Conservation (phyloP, 2,797 vertebrate genomes). For the Rhabdophis nuchalis region DNA sequence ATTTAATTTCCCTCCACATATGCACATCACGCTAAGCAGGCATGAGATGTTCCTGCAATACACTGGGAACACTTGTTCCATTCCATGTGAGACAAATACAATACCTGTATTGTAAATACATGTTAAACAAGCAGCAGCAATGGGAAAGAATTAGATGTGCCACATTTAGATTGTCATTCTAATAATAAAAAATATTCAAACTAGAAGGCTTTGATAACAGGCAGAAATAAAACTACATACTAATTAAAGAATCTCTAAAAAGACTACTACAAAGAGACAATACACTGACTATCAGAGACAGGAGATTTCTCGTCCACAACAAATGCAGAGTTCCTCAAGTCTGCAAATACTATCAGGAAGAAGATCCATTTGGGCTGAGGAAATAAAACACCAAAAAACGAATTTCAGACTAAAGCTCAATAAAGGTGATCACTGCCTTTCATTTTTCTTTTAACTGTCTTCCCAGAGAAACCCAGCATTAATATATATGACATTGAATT, state of each 20-base stretch:
- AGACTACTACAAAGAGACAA: not conserved
- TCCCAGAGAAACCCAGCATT: not conserved
- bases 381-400: not conserved
- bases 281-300: not conserved
- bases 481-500: not conserved
- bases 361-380: not conserved
- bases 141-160: not conserved
- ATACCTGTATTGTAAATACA: not conserved
- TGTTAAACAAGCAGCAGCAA: not conserved
- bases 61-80: not conserved
- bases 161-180: not conserved
- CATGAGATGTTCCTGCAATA: not conserved
- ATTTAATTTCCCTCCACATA: constrained; percentile 10
- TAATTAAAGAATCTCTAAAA: not conserved
- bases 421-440: not conserved
- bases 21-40: not conserved
- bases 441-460: constrained; percentile 1
- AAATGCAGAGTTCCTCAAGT: not conserved
- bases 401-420: not conserved
- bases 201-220: not conserved
- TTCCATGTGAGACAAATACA: not conserved
- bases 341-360: not conserved
- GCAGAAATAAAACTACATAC: not conserved
- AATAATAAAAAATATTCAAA: not conserved
- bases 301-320: not conserved